phyloP scores from a whole-genome alignment of 2,888 invertebrate genomes.

The Priocnemis perturbator region DNA sequence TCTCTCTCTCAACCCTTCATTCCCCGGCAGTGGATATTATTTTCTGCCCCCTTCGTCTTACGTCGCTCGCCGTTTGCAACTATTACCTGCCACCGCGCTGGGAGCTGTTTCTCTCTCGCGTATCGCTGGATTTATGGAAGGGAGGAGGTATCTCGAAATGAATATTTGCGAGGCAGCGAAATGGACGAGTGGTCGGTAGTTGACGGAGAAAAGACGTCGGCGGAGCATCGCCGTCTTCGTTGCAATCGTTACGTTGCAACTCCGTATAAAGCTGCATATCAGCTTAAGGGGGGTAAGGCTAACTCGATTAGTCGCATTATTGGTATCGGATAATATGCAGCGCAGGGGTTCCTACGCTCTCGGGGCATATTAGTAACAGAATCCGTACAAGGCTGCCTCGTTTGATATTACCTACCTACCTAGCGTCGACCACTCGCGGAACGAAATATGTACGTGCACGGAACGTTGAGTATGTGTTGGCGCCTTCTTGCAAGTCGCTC shows the following conservation, averaged over 20 bases:
- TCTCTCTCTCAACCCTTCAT: not conserved
- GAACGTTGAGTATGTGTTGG: too few species aligned
- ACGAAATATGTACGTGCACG: slow-evolving; percentile 23
- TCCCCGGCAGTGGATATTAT: slow-evolving; percentile 13
- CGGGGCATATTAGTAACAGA: slow-evolving; percentile 73
- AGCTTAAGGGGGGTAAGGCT: slow-evolving; percentile 70
- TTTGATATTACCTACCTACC: slow-evolving; percentile 73
- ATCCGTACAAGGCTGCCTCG: slow-evolving; percentile 73
- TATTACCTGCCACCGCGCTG: slow-evolving; percentile 38
- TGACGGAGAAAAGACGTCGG: slow-evolving; percentile 14
- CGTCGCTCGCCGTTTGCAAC: slow-evolving; percentile 27
- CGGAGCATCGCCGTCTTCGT: not conserved
- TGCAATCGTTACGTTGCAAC: slow-evolving; percentile 26
- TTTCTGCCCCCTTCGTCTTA: slow-evolving; percentile 14
- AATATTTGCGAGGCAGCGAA: slow-evolving; percentile 9
- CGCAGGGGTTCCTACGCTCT: slow-evolving; percentile 70
- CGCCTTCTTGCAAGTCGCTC: too few species aligned
- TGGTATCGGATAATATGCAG: slow-evolving; percentile 76
- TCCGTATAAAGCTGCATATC: slow-evolving; percentile 73
- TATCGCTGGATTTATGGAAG: slow-evolving; percentile 31
- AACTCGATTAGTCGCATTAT: slow-evolving; percentile 75
- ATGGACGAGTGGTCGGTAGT: slow-evolving; percentile 36
- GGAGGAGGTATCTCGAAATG: not conserved
- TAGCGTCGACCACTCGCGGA: slow-evolving; percentile 14
- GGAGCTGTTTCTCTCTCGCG: slow-evolving; percentile 20